Evolutionary conservation across 2,113 vertebrate species (phyloP).

Genomic region (Larimichthys polyactis): DNA sequence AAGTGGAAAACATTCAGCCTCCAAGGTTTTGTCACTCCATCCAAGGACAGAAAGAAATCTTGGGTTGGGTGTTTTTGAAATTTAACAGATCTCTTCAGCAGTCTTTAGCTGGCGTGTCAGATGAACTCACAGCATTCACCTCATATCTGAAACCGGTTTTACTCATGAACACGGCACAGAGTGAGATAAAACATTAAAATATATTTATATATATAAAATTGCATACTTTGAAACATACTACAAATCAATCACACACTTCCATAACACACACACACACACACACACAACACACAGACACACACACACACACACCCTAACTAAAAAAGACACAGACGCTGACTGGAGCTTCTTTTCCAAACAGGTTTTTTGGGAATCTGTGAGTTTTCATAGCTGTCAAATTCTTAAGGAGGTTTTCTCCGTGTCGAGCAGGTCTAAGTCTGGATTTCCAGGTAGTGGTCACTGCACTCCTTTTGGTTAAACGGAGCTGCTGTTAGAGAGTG

Average conservation of each 20-base stretch:
- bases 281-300: slow-evolving; percentile 32
- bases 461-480: slow-evolving; percentile 25
- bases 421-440: slow-evolving; percentile 7
- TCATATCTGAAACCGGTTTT: slow-evolving; percentile 11
- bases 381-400: slow-evolving; percentile 37
- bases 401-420: neutral
- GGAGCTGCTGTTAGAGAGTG: slow-evolving; percentile 27
- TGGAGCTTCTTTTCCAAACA: slow-evolving; percentile 31
- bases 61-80: slow-evolving; percentile 15
- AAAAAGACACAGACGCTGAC: slow-evolving; percentile 10
- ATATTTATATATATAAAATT: slow-evolving; percentile 27
- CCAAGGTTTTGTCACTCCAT: neutral
- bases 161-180: neutral
- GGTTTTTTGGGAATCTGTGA: slow-evolving; percentile 29
- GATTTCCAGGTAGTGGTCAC: slow-evolving; percentile 42
- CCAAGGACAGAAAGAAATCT: slow-evolving; percentile 8
- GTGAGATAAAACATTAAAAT: neutral
- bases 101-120: slow-evolving; percentile 1
- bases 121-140: slow-evolving; percentile 29
- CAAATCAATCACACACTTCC: slow-evolving; percentile 11
- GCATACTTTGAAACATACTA: slow-evolving; percentile 18
- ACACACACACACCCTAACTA: slow-evolving; percentile 29
- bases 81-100: slow-evolving; percentile 27
- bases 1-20: slow-evolving; percentile 34
- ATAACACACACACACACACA: slow-evolving; percentile 32